Conservation (phyloP, 2,113 vertebrate genomes). For the Neomonachus schauinslandi region DNA sequence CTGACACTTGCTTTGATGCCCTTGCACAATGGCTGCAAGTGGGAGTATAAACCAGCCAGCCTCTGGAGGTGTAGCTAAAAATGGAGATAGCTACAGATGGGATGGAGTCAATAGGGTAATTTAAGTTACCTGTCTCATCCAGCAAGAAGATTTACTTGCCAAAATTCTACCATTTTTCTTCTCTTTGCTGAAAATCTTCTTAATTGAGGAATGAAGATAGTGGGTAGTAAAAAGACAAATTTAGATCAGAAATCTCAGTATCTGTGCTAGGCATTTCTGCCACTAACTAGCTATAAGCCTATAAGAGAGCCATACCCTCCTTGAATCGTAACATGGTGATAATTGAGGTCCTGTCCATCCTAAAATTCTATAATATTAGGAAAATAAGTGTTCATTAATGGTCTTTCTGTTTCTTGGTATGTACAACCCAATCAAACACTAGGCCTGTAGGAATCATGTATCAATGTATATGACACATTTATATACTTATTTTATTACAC, state of each 20-base stretch:
- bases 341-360: background rate
- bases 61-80: background rate
- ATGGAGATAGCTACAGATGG: background rate
- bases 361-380: background rate
- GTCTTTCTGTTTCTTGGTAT: background rate
- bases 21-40: background rate
- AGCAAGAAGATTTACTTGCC: background rate
- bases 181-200: background rate
- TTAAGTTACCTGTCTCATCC: background rate
- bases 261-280: background rate
- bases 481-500: background rate
- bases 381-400: background rate
- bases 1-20: background rate
- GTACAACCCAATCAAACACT: background rate
- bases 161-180: background rate
- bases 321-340: background rate
- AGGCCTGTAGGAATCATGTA: background rate
- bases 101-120: background rate
- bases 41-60: background rate
- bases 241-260: background rate
- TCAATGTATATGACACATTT: background rate
- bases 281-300: background rate
- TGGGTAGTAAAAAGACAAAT: background rate
- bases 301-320: background rate
- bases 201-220: background rate